Percentiles rank a stretch among this genome's conserved stretches.
Conservation (phyloP, 2,888 invertebrate genomes). For the Tanypteryx hageni region DNA sequence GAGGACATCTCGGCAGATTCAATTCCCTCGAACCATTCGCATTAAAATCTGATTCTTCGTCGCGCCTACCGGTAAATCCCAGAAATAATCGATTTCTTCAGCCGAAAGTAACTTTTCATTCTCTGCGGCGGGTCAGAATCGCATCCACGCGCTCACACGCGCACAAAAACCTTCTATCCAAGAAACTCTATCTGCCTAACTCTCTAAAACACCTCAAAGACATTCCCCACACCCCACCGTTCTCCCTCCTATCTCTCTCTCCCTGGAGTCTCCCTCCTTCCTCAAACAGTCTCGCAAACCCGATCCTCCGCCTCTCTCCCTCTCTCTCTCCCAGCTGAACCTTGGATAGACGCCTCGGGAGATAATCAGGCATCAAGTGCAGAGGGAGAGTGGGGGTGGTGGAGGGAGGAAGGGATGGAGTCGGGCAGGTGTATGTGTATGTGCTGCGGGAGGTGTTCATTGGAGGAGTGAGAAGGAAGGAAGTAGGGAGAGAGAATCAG, state of each 20-base stretch:
- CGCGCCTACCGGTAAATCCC: too few species aligned
- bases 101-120: neutral
- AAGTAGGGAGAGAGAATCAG: neutral
- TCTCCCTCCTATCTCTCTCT: neutral
- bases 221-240: neutral
- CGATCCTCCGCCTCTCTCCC: neutral
- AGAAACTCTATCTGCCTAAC: conserved; percentile 46
- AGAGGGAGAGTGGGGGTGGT: neutral
- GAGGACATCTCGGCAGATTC: too few species aligned
- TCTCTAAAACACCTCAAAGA: conserved; percentile 58
- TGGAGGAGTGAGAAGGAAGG: neutral
- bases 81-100: neutral
- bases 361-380: conserved; percentile 48
- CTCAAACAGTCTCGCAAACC: neutral
- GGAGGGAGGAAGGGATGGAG: neutral
- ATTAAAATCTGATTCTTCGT: too few species aligned
- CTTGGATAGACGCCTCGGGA: conserved; percentile 43
- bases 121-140: neutral
- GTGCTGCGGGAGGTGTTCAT: neutral
- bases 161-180: neutral
- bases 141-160: neutral
- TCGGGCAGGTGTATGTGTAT: neutral
- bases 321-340: neutral
- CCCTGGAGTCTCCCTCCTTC: neutral
- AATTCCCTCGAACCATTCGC: too few species aligned